Conservation (phyloP, 2,888 invertebrate species). For the Ectropis crepuscularia region DNA sequence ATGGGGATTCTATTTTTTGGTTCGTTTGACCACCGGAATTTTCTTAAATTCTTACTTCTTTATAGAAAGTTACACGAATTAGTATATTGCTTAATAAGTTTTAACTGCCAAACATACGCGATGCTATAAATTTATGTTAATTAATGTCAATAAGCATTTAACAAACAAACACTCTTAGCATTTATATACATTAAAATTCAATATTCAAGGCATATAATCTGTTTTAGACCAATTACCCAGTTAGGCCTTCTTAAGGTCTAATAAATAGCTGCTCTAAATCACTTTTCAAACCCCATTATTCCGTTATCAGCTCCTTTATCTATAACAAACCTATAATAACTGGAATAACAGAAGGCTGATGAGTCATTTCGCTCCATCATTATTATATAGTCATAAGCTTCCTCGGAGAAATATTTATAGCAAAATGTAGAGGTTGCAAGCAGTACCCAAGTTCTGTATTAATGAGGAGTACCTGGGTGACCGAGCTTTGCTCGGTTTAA, state of each 20-base stretch:
- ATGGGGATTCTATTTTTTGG: too few species aligned
- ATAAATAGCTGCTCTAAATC: constrained; percentile 1
- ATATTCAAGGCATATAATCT: background rate
- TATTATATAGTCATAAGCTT: constrained; percentile 38
- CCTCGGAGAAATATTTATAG: constrained; percentile 36
- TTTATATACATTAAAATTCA: background rate
- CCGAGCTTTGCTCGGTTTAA: too few species aligned
- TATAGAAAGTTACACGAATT: too few species aligned
- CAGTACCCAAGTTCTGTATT: constrained; percentile 9
- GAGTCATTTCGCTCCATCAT: constrained; percentile 39
- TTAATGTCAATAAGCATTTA: too few species aligned
- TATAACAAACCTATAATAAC: constrained; percentile 24
- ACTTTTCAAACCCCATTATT: constrained; percentile 13
- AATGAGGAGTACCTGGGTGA: too few species aligned
- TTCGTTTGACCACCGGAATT: too few species aligned
- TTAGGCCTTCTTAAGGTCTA: background rate
- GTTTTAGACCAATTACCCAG: background rate
- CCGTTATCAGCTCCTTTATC: constrained; percentile 20
- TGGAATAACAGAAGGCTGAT: constrained; percentile 26
- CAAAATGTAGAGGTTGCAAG: background rate
- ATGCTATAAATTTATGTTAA: too few species aligned
- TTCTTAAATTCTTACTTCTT: too few species aligned
- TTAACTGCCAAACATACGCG: too few species aligned
- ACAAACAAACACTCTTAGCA: too few species aligned
- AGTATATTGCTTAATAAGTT: too few species aligned